phyloP scores from a whole-genome alignment of 2,888 invertebrate species.

The Drosophila nr. medialis region DNA sequence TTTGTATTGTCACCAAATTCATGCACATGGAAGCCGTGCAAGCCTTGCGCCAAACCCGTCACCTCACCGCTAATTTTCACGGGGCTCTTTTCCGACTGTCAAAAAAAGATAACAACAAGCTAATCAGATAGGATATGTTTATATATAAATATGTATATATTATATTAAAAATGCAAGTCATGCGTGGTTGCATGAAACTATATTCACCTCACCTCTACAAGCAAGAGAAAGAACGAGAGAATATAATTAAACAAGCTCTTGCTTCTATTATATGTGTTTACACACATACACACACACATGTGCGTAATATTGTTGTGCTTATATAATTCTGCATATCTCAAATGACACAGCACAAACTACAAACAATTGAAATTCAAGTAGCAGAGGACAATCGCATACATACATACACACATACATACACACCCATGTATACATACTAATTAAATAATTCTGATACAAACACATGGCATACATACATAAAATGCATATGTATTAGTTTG shows the following conservation, averaged over 20 bases:
- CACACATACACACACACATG: conserved; percentile 6
- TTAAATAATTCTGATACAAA: background rate
- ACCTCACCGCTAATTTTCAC: conserved; percentile 94
- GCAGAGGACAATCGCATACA: conserved; percentile 5
- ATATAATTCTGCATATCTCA: conserved; percentile 59
- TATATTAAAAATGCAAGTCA: background rate
- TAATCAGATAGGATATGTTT: conserved; percentile 38
- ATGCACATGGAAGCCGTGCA: conserved; percentile 93
- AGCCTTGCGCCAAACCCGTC: conserved; percentile 90
- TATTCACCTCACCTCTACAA: background rate
- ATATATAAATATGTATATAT: conserved; percentile 7
- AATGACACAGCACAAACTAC: conserved; percentile 59
- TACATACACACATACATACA: conserved; percentile 3
- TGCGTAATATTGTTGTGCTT: conserved; percentile 44
- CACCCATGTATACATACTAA: conserved; percentile 4
- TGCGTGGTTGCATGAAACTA: background rate
- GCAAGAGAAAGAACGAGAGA: background rate
- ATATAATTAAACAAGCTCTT: background rate
- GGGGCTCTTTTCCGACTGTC: conserved; percentile 87
- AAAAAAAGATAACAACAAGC: conserved; percentile 5
- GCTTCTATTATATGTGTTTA: background rate
- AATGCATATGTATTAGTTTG: conserved; percentile 1
- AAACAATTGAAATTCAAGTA: conserved; percentile 49
- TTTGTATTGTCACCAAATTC: conserved; percentile 98
- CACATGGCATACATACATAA: background rate